Percentiles rank a stretch among this genome's conserved stretches.
phyloP scores from a whole-genome alignment of 2,113 vertebrate species.

The Notiomystis cincta region DNA sequence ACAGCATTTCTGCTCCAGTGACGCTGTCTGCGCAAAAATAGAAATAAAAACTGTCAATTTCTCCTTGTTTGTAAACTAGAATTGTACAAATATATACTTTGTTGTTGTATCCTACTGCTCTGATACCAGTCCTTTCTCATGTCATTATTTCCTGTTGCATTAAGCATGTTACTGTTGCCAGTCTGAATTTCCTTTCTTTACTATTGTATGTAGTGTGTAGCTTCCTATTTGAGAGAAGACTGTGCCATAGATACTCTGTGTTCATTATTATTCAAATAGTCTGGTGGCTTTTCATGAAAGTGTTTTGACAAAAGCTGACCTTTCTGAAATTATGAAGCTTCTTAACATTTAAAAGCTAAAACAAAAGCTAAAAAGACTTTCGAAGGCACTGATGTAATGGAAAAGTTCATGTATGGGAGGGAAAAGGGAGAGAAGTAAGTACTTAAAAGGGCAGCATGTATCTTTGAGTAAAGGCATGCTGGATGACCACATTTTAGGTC shows the following conservation, averaged over 20 bases:
- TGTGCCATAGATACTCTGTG: background rate
- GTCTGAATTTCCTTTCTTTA: background rate
- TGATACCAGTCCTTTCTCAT: background rate
- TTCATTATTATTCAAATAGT: background rate
- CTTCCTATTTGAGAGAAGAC: background rate
- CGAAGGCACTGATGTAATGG: background rate
- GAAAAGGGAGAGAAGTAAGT: background rate
- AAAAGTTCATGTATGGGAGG: background rate
- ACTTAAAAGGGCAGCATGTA: background rate
- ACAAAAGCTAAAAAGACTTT: background rate
- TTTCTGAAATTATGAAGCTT: background rate
- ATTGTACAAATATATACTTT: background rate
- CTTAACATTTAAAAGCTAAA: background rate
- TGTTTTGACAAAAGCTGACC: background rate
- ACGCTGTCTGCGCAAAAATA: background rate
- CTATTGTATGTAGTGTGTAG: background rate
- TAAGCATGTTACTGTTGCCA: background rate
- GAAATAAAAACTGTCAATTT: background rate
- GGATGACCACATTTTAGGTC: background rate
- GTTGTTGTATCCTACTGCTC: background rate
- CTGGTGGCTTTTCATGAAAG: background rate
- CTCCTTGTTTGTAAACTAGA: background rate
- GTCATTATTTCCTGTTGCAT: background rate
- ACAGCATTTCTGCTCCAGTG: background rate
- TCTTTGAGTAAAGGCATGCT: background rate